Evolutionary conservation across 2,797 vertebrate genomes (phyloP).

Genomic region (Tragopan temminckii): DNA sequence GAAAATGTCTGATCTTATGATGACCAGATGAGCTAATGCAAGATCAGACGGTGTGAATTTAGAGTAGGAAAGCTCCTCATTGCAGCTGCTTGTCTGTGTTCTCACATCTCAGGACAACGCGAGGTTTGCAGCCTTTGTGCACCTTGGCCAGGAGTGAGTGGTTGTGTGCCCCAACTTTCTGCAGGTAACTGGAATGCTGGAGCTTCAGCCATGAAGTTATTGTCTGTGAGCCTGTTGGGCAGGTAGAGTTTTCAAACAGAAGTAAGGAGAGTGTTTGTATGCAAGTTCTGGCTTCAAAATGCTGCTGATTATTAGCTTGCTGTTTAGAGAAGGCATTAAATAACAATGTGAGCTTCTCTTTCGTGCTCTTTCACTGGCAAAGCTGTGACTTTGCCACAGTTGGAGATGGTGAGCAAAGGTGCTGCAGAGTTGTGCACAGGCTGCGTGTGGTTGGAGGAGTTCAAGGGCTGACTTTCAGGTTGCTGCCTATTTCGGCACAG

Average conservation of each 20-base stretch:
- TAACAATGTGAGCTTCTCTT: background rate
- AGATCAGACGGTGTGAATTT: background rate
- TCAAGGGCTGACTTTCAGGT: background rate
- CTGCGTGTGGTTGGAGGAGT: background rate
- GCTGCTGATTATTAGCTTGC: background rate
- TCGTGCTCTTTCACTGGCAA: background rate
- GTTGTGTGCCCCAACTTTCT: background rate
- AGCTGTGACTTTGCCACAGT: background rate
- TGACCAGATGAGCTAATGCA: background rate
- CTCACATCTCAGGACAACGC: accelerated
- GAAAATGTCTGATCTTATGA: background rate
- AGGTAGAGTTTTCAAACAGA: background rate
- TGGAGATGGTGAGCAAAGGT: background rate
- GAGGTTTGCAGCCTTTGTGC: background rate
- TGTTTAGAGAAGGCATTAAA: background rate
- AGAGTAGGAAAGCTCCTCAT: background rate
- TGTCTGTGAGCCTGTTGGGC: background rate
- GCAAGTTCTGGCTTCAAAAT: background rate
- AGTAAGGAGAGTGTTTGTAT: background rate
- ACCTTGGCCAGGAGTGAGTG: background rate
- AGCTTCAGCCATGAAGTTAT: background rate
- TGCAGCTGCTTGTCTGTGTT: background rate
- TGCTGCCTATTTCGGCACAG: background rate
- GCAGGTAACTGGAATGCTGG: background rate
- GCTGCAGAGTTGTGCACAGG: background rate